Conservation (phyloP, 2,797 vertebrate genomes). For the Carcharodon carcharias region DNA sequence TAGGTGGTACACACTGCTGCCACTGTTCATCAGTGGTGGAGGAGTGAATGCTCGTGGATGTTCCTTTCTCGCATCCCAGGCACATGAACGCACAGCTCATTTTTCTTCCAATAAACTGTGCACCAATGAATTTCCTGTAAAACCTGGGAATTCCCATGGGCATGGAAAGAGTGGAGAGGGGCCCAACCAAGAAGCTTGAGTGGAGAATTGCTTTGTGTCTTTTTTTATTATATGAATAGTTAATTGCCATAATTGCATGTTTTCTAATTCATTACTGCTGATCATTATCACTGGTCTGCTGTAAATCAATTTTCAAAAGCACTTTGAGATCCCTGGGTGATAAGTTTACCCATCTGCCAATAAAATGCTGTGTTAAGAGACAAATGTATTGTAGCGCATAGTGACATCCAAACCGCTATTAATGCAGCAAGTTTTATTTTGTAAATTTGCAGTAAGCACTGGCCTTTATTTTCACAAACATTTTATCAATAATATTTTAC, state of each 20-base stretch:
- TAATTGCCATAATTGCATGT: background rate
- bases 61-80: background rate
- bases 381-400: background rate
- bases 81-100: too few species aligned
- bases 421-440: background rate
- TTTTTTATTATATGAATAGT: background rate
- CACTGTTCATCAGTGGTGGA: too few species aligned
- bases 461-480: background rate
- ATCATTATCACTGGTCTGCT: background rate
- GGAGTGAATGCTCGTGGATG: too few species aligned
- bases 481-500: background rate
- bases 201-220: background rate
- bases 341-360: background rate
- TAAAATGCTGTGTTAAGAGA: background rate
- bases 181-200: background rate
- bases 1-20: too few species aligned
- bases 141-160: background rate
- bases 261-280: background rate
- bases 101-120: background rate
- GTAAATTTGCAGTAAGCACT: background rate
- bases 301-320: background rate
- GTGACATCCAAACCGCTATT: background rate
- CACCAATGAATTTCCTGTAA: background rate
- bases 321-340: background rate
- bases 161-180: background rate